phyloP scores from a whole-genome alignment of 2,797 vertebrate genomes.

The Triplophysa bombifrons region DNA sequence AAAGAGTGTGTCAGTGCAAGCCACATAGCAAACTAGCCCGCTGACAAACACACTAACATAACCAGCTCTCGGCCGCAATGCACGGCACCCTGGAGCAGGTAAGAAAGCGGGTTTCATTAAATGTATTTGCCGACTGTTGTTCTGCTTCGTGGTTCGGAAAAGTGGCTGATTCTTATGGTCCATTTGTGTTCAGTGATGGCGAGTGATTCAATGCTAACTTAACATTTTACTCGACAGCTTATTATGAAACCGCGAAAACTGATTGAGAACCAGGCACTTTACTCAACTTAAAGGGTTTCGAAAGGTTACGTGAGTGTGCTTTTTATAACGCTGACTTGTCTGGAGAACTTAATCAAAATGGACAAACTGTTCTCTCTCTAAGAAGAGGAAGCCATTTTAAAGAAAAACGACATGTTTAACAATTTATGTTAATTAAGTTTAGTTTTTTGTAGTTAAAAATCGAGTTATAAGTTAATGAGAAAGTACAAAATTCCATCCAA shows the following conservation, averaged over 20 bases:
- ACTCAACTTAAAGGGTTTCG: not conserved
- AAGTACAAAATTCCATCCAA: too few relatives aligned
- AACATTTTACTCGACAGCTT: not conserved
- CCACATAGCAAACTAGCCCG: conserved; percentile 73
- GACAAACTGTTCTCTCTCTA: not conserved
- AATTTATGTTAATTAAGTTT: too few relatives aligned
- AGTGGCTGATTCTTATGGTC: not conserved
- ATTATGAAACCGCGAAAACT: not conserved
- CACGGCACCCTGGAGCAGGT: conserved; percentile 67
- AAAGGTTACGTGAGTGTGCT: too few relatives aligned
- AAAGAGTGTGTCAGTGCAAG: conserved; percentile 73
- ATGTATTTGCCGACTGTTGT: conserved; percentile 18
- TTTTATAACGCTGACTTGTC: not conserved
- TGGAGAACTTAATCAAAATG: not conserved
- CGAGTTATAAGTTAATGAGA: too few relatives aligned
- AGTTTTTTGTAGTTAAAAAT: too few relatives aligned
- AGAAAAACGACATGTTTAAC: not conserved
- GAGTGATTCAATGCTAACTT: not conserved
- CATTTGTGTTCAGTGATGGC: not conserved
- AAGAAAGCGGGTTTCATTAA: conserved; percentile 67
- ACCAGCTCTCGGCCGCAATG: conserved; percentile 72
- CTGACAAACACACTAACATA: conserved; percentile 79
- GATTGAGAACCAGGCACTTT: not conserved
- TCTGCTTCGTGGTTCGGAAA: not conserved
- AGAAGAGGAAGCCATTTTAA: not conserved